A percentile compares a stretch with the other conserved stretches of the same genome.
Evolutionary conservation across 2,113 vertebrate genomes (phyloP).

Genomic region (Lepisosteus oculatus): DNA sequence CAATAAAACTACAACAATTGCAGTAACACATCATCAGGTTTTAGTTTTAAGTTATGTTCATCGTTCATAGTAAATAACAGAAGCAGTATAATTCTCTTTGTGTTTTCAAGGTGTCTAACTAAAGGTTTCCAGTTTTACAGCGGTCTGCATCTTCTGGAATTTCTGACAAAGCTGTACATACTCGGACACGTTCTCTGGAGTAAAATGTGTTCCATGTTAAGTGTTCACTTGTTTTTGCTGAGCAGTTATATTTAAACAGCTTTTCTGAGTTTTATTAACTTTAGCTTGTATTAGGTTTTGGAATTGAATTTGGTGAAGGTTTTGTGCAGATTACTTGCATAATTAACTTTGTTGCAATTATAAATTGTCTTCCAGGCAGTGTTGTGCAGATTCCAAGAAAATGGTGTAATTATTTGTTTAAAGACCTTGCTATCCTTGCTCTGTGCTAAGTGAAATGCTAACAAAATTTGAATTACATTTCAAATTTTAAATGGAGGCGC

Average conservation of each 20-base stretch:
- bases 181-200: background rate
- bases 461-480: background rate
- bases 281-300: background rate
- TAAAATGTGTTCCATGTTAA: background rate
- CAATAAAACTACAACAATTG: no score
- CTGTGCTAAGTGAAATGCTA: background rate
- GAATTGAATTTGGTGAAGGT: background rate
- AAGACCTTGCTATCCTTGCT: background rate
- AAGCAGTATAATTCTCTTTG: no score
- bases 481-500: background rate
- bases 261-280: background rate
- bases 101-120: no score
- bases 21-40: no score
- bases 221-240: background rate
- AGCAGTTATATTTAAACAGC: background rate
- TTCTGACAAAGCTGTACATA: background rate
- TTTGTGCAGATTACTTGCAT: background rate
- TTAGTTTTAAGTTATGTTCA: no score
- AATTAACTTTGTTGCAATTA: conserved; percentile 5
- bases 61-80: no score
- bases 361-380: conserved; percentile 2
- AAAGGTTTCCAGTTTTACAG: no score
- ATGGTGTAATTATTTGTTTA: background rate
- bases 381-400: background rate
- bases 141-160: background rate